Evolutionary conservation across 1,140 invertebrate genomes (phyloP).

Genomic region (Halesus radiatus): DNA sequence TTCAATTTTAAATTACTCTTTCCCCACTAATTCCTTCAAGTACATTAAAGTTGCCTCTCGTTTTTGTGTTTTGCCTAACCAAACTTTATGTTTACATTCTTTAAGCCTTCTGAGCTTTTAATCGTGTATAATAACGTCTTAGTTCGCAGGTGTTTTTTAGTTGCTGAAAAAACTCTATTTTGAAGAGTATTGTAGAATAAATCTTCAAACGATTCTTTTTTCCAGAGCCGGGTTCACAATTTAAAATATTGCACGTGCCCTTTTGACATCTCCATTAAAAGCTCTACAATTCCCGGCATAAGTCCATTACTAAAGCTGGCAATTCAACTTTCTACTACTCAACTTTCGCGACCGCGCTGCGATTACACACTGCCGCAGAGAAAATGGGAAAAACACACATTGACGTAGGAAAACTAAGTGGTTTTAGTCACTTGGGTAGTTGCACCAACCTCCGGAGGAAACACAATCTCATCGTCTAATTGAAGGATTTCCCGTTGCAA

Average conservation of each 20-base stretch:
- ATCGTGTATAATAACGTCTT: no score
- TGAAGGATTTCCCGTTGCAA: constrained; percentile 57
- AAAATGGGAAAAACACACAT: constrained; percentile 34
- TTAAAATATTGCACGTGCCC: constrained; percentile 7
- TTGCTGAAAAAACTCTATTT: no score
- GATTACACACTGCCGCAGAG: constrained; percentile 41
- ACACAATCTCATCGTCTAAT: constrained; percentile 58
- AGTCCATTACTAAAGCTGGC: constrained; percentile 44
- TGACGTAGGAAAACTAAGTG: constrained; percentile 52
- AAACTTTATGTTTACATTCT: no score
- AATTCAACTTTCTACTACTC: constrained; percentile 46
- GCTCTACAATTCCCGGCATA: neutral
- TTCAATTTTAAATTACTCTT: no score
- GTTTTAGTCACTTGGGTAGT: constrained; percentile 51
- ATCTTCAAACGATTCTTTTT: no score
- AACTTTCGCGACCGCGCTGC: constrained; percentile 38
- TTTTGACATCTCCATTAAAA: constrained; percentile 47
- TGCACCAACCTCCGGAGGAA: constrained; percentile 56
- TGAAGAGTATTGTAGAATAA: no score
- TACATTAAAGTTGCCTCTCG: no score
- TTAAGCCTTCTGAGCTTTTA: no score
- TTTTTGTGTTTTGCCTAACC: no score
- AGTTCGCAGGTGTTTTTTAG: no score
- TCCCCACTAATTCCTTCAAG: no score
- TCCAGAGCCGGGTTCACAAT: neutral